phyloP scores from a whole-genome alignment of 2,797 vertebrate genomes.

The Hypotaenidia philippensis region DNA sequence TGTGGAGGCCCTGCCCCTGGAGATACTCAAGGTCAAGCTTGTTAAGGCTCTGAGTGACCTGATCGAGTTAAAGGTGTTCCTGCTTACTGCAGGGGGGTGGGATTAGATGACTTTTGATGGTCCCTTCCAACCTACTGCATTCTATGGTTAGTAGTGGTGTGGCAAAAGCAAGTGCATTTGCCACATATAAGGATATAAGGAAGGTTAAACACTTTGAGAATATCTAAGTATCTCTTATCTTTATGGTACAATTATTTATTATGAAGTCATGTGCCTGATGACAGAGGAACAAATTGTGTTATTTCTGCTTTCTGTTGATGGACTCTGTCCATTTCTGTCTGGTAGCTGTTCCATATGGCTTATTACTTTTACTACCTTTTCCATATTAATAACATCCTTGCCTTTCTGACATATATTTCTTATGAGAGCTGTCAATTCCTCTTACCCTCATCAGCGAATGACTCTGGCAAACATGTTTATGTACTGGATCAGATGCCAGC shows the following conservation, averaged over 20 bases:
- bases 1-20: no score
- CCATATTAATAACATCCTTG: conserved; percentile 21
- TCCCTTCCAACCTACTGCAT: no score
- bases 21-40: no score
- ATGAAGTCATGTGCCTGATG: not conserved
- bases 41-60: no score
- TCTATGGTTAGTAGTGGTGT: not conserved
- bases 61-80: no score
- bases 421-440: conserved; percentile 34
- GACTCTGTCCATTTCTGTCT: conserved; percentile 21
- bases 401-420: conserved; percentile 34
- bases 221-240: not conserved
- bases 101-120: no score
- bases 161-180: not conserved
- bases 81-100: no score
- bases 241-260: not conserved
- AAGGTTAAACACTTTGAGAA: not conserved
- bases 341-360: not conserved
- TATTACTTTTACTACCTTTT: conserved; percentile 17
- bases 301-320: not conserved
- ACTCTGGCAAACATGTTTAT: not conserved
- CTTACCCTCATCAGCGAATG: not conserved
- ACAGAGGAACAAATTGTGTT: not conserved
- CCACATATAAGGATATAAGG: not conserved
- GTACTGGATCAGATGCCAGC: not conserved